Percentiles rank a stretch among this genome's conserved stretches.
Conservation (phyloP, 2,797 vertebrate genomes). For the Anniella stebbinsi region DNA sequence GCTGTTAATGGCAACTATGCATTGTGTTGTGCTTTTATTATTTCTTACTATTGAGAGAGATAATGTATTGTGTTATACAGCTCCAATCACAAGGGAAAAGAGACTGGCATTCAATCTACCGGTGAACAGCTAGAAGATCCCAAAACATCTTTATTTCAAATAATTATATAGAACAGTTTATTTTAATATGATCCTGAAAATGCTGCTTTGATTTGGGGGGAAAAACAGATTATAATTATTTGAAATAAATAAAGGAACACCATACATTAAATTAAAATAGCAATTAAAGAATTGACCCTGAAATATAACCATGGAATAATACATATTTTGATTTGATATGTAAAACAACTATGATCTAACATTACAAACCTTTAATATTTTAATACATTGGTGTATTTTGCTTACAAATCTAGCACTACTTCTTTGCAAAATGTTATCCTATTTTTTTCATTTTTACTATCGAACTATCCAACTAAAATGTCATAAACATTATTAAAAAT, state of each 20-base stretch:
- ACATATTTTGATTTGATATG: constrained; percentile 21
- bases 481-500: neutral
- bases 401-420: neutral
- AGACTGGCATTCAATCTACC: constrained; percentile 50
- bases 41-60: constrained; percentile 65
- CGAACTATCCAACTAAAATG: neutral
- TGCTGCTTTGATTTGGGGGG: neutral
- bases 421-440: neutral
- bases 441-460: neutral
- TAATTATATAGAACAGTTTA: constrained; percentile 52
- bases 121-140: constrained; percentile 11
- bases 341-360: constrained; percentile 40
- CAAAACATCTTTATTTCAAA: constrained; percentile 29
- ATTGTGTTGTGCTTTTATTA: constrained; percentile 68
- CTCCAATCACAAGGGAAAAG: constrained; percentile 61
- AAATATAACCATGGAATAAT: constrained; percentile 24
- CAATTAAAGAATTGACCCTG: constrained; percentile 31
- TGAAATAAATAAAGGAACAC: neutral
- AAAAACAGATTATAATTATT: neutral
- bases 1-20: constrained; percentile 59
- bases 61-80: constrained; percentile 57
- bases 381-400: neutral
- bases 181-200: neutral
- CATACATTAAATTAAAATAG: constrained; percentile 26
- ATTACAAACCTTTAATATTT: neutral